Evolutionary conservation across 2,113 vertebrate genomes (phyloP), one percentile per base, ranked within the genome.

Genomic region (Hippoglossus stenolepis): DNA sequence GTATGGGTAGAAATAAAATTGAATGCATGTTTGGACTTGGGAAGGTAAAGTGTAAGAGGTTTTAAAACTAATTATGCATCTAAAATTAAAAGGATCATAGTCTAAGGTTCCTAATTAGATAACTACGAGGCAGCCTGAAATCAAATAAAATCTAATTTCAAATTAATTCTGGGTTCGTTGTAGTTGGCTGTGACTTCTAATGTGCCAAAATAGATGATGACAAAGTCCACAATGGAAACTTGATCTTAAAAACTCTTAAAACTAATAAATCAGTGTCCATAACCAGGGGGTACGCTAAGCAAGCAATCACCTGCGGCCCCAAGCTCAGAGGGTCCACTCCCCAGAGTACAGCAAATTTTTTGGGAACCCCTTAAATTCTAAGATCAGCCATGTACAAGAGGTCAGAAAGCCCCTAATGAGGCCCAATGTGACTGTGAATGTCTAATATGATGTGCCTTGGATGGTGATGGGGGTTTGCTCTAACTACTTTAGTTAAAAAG

Each of bases 1-100:
- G 14, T 59, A n/a, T 51, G 23, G 23, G 78, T 70, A 53, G 40
- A 35, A 66, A 75, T 60, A 26, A 62, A 74, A 73, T 21, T 21
- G 14, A 73, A 73, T 66, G 3, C 56, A 79, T 12, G 31, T 26
- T 62, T 35, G 63, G 58, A 79, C 56, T 65, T 58, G 11, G 35
- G 38, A 26, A 49, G 68, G 67, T 65, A 24, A 45, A 80, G 60
- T 62, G 38, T 43, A 56, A 73, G 77, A 70, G 60, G 47, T 79
- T 85, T 79, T 12, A 26, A 53, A 73, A 65, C 47, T 70, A 85
- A 81, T 81, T 71, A 73, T 64, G 57, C 62, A 62, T 70, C 13
- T 47, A 65, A 72, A 83, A 71, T 58, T 51, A 65, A 74, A 84
- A 74, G 65, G 38, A 65, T 28, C 72, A 15, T 45, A 56, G 72